phyloP scores from a whole-genome alignment of 2,113 vertebrate species.

The Rhabdornis inornatus region DNA sequence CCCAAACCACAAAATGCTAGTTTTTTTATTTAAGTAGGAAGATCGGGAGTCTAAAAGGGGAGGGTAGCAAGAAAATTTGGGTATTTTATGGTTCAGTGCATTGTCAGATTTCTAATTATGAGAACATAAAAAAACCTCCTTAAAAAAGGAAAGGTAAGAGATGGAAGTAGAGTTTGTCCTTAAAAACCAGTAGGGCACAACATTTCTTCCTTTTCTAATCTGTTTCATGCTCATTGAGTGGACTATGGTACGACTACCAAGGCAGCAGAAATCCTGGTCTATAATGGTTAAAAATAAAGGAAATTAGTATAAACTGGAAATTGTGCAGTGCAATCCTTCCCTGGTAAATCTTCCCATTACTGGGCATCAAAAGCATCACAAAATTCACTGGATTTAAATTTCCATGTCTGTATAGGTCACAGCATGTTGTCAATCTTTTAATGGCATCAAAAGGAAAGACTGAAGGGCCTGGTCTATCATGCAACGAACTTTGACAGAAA shows the following conservation, averaged over 20 bases:
- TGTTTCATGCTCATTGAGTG: neutral
- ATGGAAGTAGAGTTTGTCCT: neutral
- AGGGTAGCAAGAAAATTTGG: neutral
- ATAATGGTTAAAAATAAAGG: neutral
- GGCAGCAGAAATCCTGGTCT: neutral
- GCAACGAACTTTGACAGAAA: neutral
- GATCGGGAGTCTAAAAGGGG: neutral
- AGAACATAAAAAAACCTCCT: neutral
- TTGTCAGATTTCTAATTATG: neutral
- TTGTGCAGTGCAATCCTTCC: neutral
- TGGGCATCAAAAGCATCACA: neutral
- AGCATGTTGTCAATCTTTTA: neutral
- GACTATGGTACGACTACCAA: neutral
- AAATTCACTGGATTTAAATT: neutral
- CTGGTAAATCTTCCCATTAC: neutral
- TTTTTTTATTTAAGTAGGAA: neutral
- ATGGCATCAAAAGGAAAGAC: neutral
- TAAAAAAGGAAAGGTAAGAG: neutral
- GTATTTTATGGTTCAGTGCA: neutral
- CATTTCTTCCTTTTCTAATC: neutral
- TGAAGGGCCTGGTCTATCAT: neutral
- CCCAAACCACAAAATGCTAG: neutral
- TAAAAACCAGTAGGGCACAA: neutral
- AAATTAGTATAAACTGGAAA: neutral
- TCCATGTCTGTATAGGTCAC: neutral